Percentiles rank a stretch among this genome's conserved stretches.
Evolutionary conservation across 2,113 vertebrate species (phyloP).

Genomic region (Dryoscopus gambensis): DNA sequence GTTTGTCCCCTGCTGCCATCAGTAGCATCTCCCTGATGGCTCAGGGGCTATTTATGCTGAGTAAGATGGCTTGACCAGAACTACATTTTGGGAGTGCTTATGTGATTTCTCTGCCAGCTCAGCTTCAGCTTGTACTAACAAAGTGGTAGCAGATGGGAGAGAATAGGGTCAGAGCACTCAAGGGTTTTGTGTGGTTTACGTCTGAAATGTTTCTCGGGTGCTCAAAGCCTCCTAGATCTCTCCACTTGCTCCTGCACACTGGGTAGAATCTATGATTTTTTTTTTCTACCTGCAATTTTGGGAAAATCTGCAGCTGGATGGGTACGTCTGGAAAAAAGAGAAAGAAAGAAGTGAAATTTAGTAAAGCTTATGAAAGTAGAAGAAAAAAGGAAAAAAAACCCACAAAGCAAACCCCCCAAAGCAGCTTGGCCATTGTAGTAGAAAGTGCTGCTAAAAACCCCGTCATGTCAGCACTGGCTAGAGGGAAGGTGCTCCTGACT

Average conservation of each 20-base stretch:
- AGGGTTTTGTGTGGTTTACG: not conserved
- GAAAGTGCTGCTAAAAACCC: not conserved
- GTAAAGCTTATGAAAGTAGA: not conserved
- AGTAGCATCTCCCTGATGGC: not conserved
- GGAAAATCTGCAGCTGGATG: not conserved
- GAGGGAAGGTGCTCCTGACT: not conserved
- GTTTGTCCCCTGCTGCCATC: not conserved
- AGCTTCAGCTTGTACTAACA: not conserved
- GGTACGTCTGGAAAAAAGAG: not conserved
- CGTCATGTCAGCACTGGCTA: not conserved
- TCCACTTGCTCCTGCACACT: not conserved
- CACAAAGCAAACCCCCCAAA: not conserved
- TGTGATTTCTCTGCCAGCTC: not conserved
- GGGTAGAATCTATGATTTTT: not conserved
- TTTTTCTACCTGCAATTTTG: not conserved
- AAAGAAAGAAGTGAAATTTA: not conserved
- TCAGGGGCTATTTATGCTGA: not conserved
- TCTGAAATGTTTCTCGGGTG: not conserved
- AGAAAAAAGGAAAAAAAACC: not conserved
- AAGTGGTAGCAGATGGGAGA: not conserved
- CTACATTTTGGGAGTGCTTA: not conserved
- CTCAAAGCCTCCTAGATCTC: not conserved
- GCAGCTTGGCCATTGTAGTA: not conserved
- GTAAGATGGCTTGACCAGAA: not conserved
- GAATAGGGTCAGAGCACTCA: not conserved